Base-by-base conservation (phyloP, 2,113 vertebrate species). In the Paramormyrops kingsleyae region DNA sequence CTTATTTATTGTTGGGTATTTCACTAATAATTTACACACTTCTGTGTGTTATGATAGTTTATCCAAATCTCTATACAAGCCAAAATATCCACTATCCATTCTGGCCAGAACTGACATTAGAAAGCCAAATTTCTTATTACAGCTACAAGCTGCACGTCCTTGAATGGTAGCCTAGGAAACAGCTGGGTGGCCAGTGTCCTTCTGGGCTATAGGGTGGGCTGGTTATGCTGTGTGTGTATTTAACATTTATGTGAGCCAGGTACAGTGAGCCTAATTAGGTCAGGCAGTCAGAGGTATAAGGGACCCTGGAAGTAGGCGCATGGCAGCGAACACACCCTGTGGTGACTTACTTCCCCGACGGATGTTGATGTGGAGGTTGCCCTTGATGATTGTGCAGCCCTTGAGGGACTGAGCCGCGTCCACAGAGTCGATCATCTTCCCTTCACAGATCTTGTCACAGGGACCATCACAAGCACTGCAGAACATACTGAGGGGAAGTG, bases 301-400 rank as follows among this genome's bases (percentile, higher is more conserved):
- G 74, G 15, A 42, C 15, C 17, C 15, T 39, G 74, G 35, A 42
- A 77, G 31, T 7, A 4, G 35, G 7, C 1, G n/a, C 31, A 13
- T 1, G 31, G 47, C 46, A 15, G 10, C 1, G 5, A 7, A 46
- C 4, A 56, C 7, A 6, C 24, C 52, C 39, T 0, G 84, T n/a
- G 39, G 39, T 91, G 6, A 99, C 99, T 98, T 93, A 99, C 98
- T 99, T 93, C 99, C 99, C 66, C 97, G 95, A 0, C 99, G 98
- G 93, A 99, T 99, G 93, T 99, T 99, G 93, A 99, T 99, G 91
- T 97, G 96, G 93, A 99, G 94, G 91, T 98, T 98, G 90, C 98
- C 98, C 88, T 95, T 97, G 91, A 99, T 97, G 92, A 98, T 95
- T 0, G 98, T 99, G 93, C 99, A 99, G 56, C 97, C 98, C 93